Conservation (phyloP, 2,888 invertebrate species). For the Drosophila rubida region DNA sequence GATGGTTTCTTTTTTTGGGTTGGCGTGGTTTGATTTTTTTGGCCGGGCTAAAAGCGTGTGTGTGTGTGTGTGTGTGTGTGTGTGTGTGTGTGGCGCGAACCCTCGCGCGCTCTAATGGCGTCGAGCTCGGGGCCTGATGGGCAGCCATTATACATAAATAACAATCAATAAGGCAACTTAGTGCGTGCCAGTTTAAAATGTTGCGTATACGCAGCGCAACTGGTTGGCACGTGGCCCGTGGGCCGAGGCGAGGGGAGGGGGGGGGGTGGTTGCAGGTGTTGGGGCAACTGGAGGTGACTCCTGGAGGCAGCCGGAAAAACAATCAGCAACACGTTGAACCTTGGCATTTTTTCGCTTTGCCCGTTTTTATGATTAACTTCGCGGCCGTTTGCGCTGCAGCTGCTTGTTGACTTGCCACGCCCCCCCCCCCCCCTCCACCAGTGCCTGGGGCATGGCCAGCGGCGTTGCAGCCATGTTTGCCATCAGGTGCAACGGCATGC, state of each 20-base stretch:
- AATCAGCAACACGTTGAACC: slow-evolving; percentile 43
- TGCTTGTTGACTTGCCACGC: slow-evolving; percentile 25
- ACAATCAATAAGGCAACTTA: slow-evolving; percentile 21
- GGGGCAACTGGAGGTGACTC: not conserved
- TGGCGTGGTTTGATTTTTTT: not conserved
- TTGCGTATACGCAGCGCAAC: slow-evolving; percentile 33
- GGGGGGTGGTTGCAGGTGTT: too few relatives aligned
- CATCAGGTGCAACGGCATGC: too few relatives aligned
- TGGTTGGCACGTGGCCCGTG: not conserved
- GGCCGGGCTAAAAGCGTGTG: too few relatives aligned
- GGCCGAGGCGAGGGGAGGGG: too few relatives aligned
- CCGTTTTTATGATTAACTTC: slow-evolving; percentile 43
- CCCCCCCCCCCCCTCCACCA: too few relatives aligned
- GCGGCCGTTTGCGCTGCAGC: slow-evolving; percentile 21
- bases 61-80: too few relatives aligned
- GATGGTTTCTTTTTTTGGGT: not conserved
- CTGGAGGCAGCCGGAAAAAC: slow-evolving; percentile 21
- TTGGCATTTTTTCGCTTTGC: slow-evolving; percentile 26
- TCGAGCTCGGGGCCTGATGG: too few relatives aligned
- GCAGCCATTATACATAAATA: slow-evolving; percentile 21
- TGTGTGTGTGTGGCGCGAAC: too few relatives aligned
- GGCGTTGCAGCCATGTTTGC: too few relatives aligned
- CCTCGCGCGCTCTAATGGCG: not conserved
- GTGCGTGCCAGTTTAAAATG: slow-evolving; percentile 13
- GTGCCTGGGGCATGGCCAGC: slow-evolving; percentile 14